phyloP scores from a whole-genome alignment of 2,113 vertebrate genomes.

The Ptilorrhoa leucosticta region DNA sequence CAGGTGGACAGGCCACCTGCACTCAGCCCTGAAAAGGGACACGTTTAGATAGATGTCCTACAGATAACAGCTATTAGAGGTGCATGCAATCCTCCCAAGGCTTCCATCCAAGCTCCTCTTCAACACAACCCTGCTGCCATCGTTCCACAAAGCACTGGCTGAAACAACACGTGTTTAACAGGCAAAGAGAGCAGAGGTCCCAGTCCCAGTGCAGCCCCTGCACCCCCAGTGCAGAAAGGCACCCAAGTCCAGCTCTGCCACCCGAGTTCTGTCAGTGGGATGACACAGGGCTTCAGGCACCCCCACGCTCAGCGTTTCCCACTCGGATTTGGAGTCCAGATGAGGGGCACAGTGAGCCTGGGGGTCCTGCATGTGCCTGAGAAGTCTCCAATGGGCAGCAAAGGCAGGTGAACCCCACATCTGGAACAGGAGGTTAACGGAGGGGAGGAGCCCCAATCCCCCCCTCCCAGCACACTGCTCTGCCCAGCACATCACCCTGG shows the following conservation, averaged over 20 bases:
- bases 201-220: background rate
- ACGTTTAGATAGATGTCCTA: background rate
- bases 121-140: background rate
- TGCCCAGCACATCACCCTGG: background rate
- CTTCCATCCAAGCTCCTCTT: background rate
- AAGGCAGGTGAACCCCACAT: background rate
- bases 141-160: rapidly evolving
- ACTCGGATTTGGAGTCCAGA: rapidly evolving
- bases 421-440: background rate
- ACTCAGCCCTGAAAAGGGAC: too few relatives aligned
- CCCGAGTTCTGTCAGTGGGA: background rate
- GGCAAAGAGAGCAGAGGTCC: background rate
- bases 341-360: rapidly evolving
- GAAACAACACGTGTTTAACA: rapidly evolving
- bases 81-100: background rate
- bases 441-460: background rate
- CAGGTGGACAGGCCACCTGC: background rate
- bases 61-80: rapidly evolving
- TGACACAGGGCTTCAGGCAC: background rate
- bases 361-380: rapidly evolving
- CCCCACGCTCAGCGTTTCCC: rapidly evolving
- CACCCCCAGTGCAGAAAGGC: background rate
- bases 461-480: background rate
- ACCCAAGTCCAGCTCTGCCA: background rate
- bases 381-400: background rate